Percentiles rank a stretch among this genome's conserved stretches.
These are phyloP conservation scores for Dasyprocta punctata DNA, from an alignment of 2,113 vertebrate genomes.

Conservation along the genomic window DNA sequence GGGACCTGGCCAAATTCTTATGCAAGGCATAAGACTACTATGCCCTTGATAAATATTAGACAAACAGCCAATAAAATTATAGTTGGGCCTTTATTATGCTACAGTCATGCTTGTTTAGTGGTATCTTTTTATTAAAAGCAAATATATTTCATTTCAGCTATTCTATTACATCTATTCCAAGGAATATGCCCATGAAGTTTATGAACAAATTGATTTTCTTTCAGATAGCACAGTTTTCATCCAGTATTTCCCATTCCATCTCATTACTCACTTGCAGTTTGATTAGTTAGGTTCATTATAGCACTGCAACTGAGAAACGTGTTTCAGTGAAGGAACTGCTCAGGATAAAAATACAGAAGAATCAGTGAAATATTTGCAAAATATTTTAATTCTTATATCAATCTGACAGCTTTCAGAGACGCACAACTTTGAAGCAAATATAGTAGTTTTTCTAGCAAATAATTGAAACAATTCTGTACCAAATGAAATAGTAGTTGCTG, in stretches of 20 bases:
- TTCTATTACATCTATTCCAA: slow-evolving; percentile 40
- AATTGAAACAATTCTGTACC: not conserved
- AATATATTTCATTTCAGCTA: not conserved
- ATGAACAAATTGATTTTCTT: slow-evolving; percentile 52
- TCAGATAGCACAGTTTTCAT: slow-evolving; percentile 34
- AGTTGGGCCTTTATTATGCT: not conserved
- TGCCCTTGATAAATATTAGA: slow-evolving; percentile 12
- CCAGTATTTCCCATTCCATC: slow-evolving; percentile 48
- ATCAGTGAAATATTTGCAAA: slow-evolving; percentile 57
- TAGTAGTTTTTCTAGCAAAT: not conserved
- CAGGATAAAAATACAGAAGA: slow-evolving; percentile 44
- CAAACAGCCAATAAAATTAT: not conserved
- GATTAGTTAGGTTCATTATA: slow-evolving; percentile 54
- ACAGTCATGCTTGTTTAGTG: not conserved
- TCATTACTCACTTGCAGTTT: slow-evolving; percentile 47
- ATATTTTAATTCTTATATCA: slow-evolving; percentile 44
- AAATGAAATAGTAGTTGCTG: not conserved
- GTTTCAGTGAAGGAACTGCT: slow-evolving; percentile 48
- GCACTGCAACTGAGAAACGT: not conserved
- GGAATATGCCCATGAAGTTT: not conserved
- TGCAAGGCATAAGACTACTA: not conserved
- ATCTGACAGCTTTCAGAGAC: slow-evolving; percentile 14
- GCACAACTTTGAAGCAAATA: not conserved
- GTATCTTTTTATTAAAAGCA: slow-evolving; percentile 46
- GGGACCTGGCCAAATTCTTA: not conserved